Conservation (phyloP, 2,797 vertebrate species). For the Danionella dracula region DNA sequence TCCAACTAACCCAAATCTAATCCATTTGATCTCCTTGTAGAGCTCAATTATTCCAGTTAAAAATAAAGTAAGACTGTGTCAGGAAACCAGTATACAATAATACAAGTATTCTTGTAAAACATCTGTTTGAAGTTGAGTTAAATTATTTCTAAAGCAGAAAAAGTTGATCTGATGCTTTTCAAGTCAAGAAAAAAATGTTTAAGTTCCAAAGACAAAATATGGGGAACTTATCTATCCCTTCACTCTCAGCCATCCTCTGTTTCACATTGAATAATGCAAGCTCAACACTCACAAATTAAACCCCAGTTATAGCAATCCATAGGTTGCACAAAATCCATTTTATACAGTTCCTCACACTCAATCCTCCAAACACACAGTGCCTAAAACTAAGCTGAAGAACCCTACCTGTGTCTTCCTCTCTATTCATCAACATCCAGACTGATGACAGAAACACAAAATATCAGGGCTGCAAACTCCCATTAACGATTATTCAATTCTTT, state of each 20-base stretch:
- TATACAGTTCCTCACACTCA: slow-evolving; percentile 33
- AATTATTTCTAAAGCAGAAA: neutral
- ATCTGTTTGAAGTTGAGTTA: neutral
- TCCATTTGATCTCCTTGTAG: neutral
- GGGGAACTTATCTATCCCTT: neutral
- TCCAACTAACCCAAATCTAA: slow-evolving; percentile 6
- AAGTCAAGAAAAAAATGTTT: neutral
- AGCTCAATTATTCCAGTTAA: neutral
- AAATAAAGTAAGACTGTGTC: neutral
- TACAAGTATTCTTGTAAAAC: neutral
- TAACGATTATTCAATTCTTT: slow-evolving; percentile 37
- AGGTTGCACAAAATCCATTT: slow-evolving; percentile 80
- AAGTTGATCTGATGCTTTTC: neutral
- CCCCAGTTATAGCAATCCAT: slow-evolving; percentile 92
- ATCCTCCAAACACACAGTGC: slow-evolving; percentile 60
- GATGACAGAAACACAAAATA: slow-evolving; percentile 52
- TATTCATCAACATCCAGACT: slow-evolving; percentile 49
- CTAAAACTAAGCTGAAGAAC: slow-evolving; percentile 60
- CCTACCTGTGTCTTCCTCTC: slow-evolving; percentile 42
- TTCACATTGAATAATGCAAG: slow-evolving; percentile 17
- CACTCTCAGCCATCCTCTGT: neutral
- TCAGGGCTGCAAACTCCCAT: slow-evolving; percentile 47
- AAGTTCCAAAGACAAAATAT: neutral
- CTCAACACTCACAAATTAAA: slow-evolving; percentile 25
- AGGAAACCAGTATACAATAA: neutral